Conservation (phyloP, 2,888 invertebrate genomes). For the Netelia melanura region DNA sequence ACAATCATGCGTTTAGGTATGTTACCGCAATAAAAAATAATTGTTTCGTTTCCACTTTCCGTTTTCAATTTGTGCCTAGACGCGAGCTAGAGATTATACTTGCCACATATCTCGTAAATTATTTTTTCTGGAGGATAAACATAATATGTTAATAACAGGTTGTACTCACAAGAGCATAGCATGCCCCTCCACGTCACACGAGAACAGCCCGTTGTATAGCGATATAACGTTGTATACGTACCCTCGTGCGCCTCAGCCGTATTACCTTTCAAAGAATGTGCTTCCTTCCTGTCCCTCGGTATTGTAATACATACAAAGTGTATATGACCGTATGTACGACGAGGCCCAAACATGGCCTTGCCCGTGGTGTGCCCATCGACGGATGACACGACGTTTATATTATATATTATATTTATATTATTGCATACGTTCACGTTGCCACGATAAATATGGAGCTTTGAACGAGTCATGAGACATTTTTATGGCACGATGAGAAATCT, state of each 20-base stretch:
- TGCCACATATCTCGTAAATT: slow-evolving; percentile 3
- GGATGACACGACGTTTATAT: slow-evolving; percentile 60
- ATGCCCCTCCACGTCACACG: slow-evolving; percentile 6
- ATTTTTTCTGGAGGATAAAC: slow-evolving; percentile 26
- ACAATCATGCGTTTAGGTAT: neutral
- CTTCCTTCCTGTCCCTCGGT: slow-evolving; percentile 78
- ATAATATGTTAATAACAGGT: slow-evolving; percentile 21
- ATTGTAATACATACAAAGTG: slow-evolving; percentile 29
- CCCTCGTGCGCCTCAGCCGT: neutral
- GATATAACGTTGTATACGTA: neutral
- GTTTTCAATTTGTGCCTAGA: neutral
- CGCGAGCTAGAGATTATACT: neutral
- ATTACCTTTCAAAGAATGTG: slow-evolving; percentile 75
- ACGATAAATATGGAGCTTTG: slow-evolving; percentile 14
- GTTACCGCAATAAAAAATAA: neutral
- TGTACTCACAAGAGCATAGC: slow-evolving; percentile 4
- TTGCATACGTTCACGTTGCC: neutral
- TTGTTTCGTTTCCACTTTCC: neutral
- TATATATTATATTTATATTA: neutral
- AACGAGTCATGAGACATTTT: slow-evolving; percentile 21
- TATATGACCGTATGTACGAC: slow-evolving; percentile 51
- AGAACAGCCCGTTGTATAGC: slow-evolving; percentile 2
- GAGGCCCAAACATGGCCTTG: slow-evolving; percentile 78
- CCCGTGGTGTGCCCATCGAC: slow-evolving; percentile 54
- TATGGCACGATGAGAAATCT: neutral